phyloP scores from a whole-genome alignment of 2,888 invertebrate species.

The Chloroclystis v-ata region DNA sequence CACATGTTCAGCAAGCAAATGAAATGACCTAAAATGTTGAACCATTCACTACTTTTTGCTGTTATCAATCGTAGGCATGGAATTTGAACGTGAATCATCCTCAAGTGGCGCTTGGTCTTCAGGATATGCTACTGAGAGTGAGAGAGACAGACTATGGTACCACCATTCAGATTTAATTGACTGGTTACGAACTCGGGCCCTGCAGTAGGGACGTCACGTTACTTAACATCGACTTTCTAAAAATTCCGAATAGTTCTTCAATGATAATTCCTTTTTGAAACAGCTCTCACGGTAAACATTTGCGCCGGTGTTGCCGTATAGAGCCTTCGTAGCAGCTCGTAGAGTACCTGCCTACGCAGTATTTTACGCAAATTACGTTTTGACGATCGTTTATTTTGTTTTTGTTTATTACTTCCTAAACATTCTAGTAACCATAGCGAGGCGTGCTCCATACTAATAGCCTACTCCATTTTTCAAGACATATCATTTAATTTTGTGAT shows the following conservation, averaged over 20 bases:
- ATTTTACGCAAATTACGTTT: conserved; percentile 11
- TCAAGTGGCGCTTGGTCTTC: conserved; percentile 72
- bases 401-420: conserved; percentile 6
- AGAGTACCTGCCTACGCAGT: conserved; percentile 17
- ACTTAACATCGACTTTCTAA: conserved; percentile 72
- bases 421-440: neutral
- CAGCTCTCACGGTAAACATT: conserved; percentile 35
- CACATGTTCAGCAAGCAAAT: conserved; percentile 56
- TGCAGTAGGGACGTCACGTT: conserved; percentile 69
- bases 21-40: conserved; percentile 61
- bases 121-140: conserved; percentile 58
- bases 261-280: conserved; percentile 55
- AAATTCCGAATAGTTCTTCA: conserved; percentile 66
- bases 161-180: conserved; percentile 75
- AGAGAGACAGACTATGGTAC: conserved; percentile 65
- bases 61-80: conserved; percentile 75
- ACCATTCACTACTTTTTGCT: conserved; percentile 70
- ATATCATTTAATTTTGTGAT: conserved; percentile 32
- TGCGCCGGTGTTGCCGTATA: conserved; percentile 26
- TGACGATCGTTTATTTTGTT: conserved; percentile 4
- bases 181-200: conserved; percentile 74
- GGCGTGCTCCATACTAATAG: neutral
- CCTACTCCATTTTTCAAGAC: neutral
- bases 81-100: conserved; percentile 74
- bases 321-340: conserved; percentile 25